phyloP scores from a whole-genome alignment of 2,888 invertebrate genomes.

The Agonopterix heracliana region DNA sequence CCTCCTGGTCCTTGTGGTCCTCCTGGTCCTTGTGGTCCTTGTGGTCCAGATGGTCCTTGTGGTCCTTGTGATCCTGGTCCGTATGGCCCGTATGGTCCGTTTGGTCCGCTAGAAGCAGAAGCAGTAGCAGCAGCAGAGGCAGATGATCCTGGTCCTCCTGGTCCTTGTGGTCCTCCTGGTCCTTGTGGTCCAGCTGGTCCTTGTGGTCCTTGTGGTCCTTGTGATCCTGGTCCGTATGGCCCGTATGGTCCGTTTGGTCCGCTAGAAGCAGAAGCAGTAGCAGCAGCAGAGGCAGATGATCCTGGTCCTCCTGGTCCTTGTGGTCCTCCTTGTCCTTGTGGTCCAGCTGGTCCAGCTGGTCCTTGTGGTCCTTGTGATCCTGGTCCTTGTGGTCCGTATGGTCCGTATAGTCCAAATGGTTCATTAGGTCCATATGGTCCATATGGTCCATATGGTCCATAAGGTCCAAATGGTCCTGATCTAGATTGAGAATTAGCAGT shows the following conservation, averaged over 20 bases:
- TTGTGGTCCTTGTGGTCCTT: background rate
- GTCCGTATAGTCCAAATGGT: background rate
- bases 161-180: background rate
- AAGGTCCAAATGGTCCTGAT: background rate
- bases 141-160: too few species aligned
- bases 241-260: conserved; percentile 8
- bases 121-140: background rate
- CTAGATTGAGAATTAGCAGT: conserved; percentile 5
- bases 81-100: background rate
- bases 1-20: background rate
- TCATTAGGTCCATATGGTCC: conserved; percentile 2
- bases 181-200: background rate
- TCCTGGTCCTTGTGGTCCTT: background rate
- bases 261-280: conserved; percentile 1
- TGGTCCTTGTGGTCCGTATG: background rate
- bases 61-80: conserved; percentile 1
- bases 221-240: conserved; percentile 4
- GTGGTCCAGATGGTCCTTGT: conserved; percentile 1
- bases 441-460: conserved; percentile 1
- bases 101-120: background rate
- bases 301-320: background rate
- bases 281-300: conserved; percentile 3
- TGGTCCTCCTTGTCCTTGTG: background rate
- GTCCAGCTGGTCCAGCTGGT: conserved; percentile 1
- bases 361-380: background rate